These are phyloP conservation scores for Venturia canescens DNA, from an alignment of 1,140 invertebrate genomes.

Conservation along the genomic window DNA sequence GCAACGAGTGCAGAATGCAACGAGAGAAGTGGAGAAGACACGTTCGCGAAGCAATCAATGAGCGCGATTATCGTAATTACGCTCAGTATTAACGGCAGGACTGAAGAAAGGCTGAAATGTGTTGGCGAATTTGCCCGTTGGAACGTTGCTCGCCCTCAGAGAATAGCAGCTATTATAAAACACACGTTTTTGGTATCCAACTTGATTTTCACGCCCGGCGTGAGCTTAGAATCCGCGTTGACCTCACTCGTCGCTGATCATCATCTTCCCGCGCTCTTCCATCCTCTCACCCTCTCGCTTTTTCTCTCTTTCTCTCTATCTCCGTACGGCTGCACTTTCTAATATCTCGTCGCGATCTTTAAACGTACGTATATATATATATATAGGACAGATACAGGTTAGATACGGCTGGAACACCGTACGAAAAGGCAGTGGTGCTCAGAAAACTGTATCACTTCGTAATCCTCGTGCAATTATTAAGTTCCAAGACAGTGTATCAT, in stretches of 20 bases:
- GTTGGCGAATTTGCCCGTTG: conserved; percentile 29
- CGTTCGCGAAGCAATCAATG: conserved; percentile 64
- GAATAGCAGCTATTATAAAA: not conserved
- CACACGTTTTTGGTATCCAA: conserved; percentile 15
- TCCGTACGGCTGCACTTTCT: conserved; percentile 59
- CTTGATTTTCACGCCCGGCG: conserved; percentile 39
- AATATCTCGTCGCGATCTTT: conserved; percentile 56
- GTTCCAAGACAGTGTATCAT: too few relatives aligned
- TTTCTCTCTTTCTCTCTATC: conserved; percentile 8
- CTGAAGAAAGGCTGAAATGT: not conserved
- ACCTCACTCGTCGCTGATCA: conserved; percentile 23
- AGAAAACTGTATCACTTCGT: conserved; percentile 47
- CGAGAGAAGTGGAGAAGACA: conserved; percentile 52
- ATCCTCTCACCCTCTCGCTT: not conserved
- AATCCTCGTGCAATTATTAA: conserved; percentile 9
- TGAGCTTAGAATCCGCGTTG: conserved; percentile 7
- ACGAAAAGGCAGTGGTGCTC: conserved; percentile 49
- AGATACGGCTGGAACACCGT: conserved; percentile 18
- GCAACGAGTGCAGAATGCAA: conserved; percentile 24
- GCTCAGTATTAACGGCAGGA: conserved; percentile 59
- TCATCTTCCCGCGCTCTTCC: conserved; percentile 48
- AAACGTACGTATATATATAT: conserved; percentile 21
- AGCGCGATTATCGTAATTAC: conserved; percentile 69
- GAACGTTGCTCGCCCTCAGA: not conserved
- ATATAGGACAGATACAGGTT: not conserved